Conservation (phyloP, 2,888 invertebrate genomes). For the Eupithecia insigniata region DNA sequence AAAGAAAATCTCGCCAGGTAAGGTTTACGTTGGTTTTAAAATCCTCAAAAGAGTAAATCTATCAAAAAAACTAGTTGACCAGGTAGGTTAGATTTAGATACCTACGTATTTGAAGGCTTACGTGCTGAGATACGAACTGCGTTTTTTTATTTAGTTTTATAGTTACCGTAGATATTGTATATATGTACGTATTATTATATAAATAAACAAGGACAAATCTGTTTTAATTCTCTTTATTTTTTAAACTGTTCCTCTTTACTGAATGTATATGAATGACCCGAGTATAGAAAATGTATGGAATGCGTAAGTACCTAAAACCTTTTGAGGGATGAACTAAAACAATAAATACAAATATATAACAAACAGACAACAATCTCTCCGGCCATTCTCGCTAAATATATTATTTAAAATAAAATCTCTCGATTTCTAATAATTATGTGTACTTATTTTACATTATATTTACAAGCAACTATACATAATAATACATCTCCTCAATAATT, state of each 20-base stretch:
- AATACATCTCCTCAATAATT: constrained; percentile 56
- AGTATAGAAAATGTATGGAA: constrained; percentile 60
- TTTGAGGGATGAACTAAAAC: constrained; percentile 45
- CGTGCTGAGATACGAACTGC: background rate
- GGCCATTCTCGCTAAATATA: constrained; percentile 48
- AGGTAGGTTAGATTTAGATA: background rate
- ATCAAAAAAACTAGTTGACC: background rate
- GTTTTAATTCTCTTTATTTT: constrained; percentile 48
- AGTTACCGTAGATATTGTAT: background rate
- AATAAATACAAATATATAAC: constrained; percentile 47
- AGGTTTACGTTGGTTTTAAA: background rate
- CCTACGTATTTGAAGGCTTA: background rate
- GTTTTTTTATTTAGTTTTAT: background rate
- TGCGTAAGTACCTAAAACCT: constrained; percentile 67
- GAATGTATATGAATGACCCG: constrained; percentile 60
- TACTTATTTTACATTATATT: constrained; percentile 66
- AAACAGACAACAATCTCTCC: constrained; percentile 45
- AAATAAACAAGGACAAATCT: background rate
- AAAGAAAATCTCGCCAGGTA: background rate
- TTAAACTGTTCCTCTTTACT: constrained; percentile 63
- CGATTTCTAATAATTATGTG: constrained; percentile 51
- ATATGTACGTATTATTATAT: background rate
- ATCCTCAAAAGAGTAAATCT: background rate
- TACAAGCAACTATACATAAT: constrained; percentile 68
- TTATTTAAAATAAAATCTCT: constrained; percentile 59